phyloP scores from a whole-genome alignment of 2,113 vertebrate species.

The Oxygymnocypris stewartii region DNA sequence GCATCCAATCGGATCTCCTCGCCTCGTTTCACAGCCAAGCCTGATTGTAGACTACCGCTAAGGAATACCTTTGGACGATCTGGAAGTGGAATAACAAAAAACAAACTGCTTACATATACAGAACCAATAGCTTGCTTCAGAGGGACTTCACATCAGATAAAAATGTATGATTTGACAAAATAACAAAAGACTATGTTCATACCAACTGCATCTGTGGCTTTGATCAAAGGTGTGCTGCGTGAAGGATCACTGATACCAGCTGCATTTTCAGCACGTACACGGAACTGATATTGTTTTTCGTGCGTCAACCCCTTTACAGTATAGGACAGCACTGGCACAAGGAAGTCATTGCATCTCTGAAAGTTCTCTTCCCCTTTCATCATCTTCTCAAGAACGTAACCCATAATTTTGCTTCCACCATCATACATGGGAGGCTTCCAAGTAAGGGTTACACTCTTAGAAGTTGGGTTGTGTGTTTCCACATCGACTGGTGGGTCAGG shows the following conservation, averaged over 20 bases:
- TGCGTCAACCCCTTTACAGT: constrained; percentile 87
- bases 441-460: constrained; percentile 89
- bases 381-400: constrained; percentile 92
- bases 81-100: constrained; percentile 18
- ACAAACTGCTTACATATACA: not conserved
- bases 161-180: not conserved
- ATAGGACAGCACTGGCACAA: constrained; percentile 91
- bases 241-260: constrained; percentile 94
- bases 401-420: constrained; percentile 95
- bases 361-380: constrained; percentile 88
- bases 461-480: constrained; percentile 89
- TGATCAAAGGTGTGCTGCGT: constrained; percentile 81
- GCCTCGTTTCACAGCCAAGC: constrained; percentile 85
- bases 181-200: constrained; percentile 48
- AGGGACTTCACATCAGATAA: not conserved
- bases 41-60: constrained; percentile 84
- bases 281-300: constrained; percentile 89
- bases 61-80: constrained; percentile 88
- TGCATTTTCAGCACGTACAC: constrained; percentile 90
- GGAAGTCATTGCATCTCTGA: constrained; percentile 92
- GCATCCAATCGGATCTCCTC: constrained; percentile 87
- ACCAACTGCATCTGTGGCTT: constrained; percentile 87
- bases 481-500: constrained; percentile 94
- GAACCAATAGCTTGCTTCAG: not conserved
- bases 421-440: constrained; percentile 98